Evolutionary conservation across 1,140 invertebrate genomes (phyloP), one percentile per base, ranked within the genome.

Genomic region (Propsilocerus akamusi): DNA sequence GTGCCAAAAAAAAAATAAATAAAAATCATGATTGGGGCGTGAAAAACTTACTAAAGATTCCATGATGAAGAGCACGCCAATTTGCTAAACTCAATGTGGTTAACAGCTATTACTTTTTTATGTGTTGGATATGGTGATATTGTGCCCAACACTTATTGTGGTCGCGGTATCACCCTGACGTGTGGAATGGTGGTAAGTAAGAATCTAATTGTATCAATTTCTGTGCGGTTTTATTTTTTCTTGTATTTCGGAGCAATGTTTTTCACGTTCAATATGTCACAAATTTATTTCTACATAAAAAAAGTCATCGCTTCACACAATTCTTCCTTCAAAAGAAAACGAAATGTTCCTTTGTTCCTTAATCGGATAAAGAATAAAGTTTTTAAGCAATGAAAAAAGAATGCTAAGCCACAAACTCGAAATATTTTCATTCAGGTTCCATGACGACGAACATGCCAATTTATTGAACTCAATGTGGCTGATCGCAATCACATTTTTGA

Each of bases 401-500:
- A n/a, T n/a, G n/a, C n/a, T n/a, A n/a, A n/a, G n/a, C n/a, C n/a
- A n/a, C n/a, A n/a, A n/a, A n/a, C n/a, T n/a, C n/a, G n/a, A n/a
- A n/a, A n/a, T n/a, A n/a, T n/a, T n/a, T n/a, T 52, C 12, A 60
- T 60, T 61, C 72, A 95, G 90, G 77, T 90, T 89, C 77, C 89
- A 94, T 74, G 91, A 95, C 65, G 86, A 89, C 72, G 88, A 93
- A 71, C 93, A 97, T 73, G 90, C 87, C 63, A 97, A 97, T 72
- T 82, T 97, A 60, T 78, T 97, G 61, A 97, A 97, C 76, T 88
- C 93, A 59, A 95, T 97, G 91, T 97, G 93, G 93, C 82, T 97
- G 70, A 95, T 96, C 69, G 89, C 92, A 61, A 97, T 94, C 64
- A 97, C 93, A 60, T 90, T 98, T 78, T 81, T 97, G 60, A 95